phyloP scores from a whole-genome alignment of 2,888 invertebrate genomes.

The Amblyteles armatorius region DNA sequence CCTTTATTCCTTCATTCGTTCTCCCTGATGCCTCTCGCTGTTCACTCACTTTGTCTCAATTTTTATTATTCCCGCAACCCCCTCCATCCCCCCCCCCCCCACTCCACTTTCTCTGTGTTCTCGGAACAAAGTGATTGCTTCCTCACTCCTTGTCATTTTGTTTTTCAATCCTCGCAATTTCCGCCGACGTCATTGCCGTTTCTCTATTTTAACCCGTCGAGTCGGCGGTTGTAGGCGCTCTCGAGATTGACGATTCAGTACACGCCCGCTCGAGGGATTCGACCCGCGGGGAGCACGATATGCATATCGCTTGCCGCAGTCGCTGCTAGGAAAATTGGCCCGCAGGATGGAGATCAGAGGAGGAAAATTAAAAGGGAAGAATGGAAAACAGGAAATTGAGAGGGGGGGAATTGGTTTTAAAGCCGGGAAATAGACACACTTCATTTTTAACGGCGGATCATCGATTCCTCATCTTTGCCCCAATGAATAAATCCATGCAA shows the following conservation, averaged over 20 bases:
- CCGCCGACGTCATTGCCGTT: neutral
- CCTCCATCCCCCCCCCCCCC: neutral
- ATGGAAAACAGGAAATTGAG: neutral
- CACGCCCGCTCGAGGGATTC: slow-evolving; percentile 16
- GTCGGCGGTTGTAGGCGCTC: neutral
- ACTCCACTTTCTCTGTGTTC: neutral
- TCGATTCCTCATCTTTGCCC: neutral
- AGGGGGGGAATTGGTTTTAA: neutral
- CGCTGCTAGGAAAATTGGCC: neutral
- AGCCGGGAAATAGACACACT: neutral
- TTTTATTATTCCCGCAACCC: slow-evolving; percentile 4
- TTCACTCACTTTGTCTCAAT: slow-evolving; percentile 10
- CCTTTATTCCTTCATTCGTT: slow-evolving; percentile 36
- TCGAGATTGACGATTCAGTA: slow-evolving; percentile 24
- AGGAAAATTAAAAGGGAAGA: neutral
- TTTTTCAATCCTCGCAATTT: slow-evolving; percentile 44
- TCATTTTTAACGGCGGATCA: neutral
- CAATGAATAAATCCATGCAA: neutral
- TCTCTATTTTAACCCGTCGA: neutral
- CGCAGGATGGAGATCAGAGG: neutral
- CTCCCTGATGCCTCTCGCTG: slow-evolving; percentile 8
- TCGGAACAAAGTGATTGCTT: slow-evolving; percentile 41
- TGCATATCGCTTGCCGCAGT: slow-evolving; percentile 11
- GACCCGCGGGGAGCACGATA: slow-evolving; percentile 23
- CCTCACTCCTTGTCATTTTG: slow-evolving; percentile 15